Conservation (phyloP, 1,140 invertebrate species). For the Bathynomus jamesi region DNA sequence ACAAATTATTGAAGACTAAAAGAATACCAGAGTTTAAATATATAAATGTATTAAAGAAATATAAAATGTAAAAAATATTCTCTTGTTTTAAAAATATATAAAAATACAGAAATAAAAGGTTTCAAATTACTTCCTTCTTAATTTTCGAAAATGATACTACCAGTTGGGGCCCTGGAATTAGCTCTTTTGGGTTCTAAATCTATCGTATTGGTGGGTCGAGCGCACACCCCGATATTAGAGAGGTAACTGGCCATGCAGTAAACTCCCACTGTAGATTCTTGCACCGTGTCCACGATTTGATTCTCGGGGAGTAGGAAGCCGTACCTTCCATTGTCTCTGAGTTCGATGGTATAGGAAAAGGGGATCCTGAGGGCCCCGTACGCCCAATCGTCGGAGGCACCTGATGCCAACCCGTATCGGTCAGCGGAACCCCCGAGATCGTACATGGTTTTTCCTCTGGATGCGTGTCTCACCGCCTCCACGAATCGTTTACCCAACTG, state of each 20-base stretch:
- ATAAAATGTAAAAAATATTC: too few species aligned
- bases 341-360: constrained; percentile 81
- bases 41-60: too few species aligned
- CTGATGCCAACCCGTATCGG: constrained; percentile 41
- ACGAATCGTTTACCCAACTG: constrained; percentile 22
- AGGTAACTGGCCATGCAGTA: constrained; percentile 27
- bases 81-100: too few species aligned
- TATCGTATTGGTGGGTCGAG: background rate
- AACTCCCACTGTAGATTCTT: constrained; percentile 61
- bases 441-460: constrained; percentile 18
- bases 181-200: background rate
- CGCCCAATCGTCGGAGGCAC: constrained; percentile 48
- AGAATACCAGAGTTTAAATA: too few species aligned
- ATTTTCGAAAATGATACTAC: background rate
- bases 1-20: too few species aligned
- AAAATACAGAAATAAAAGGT: too few species aligned
- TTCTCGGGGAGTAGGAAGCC: constrained; percentile 66
- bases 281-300: constrained; percentile 60
- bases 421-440: constrained; percentile 22
- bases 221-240: constrained; percentile 19
- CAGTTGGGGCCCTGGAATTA: background rate
- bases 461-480: constrained; percentile 16
- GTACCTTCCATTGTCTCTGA: constrained; percentile 59
- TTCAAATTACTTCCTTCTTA: too few species aligned
- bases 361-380: constrained; percentile 65